These are phyloP conservation scores for Petrocephalus zakoni DNA, from an alignment of 2,113 vertebrate species.

Conservation along the genomic window DNA sequence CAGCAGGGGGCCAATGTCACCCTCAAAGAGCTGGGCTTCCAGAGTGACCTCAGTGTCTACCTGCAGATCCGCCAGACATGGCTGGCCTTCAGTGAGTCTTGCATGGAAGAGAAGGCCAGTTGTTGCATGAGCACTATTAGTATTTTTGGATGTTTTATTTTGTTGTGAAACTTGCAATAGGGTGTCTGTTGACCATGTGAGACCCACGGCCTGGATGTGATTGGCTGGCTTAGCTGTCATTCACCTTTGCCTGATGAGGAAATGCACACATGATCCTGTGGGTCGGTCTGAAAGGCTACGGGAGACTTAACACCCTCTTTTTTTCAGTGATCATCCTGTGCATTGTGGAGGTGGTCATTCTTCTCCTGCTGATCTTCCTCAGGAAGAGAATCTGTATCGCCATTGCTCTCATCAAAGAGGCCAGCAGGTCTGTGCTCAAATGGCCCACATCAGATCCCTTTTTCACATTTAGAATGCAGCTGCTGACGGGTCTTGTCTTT, in stretches of 20 bases:
- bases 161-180: no score
- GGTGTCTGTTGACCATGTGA: neutral
- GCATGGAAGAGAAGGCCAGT: neutral
- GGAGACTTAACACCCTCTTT: neutral
- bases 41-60: slow-evolving; percentile 82
- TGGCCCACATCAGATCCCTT: neutral
- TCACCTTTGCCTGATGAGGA: neutral
- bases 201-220: neutral
- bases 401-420: slow-evolving; percentile 88
- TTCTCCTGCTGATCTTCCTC: slow-evolving; percentile 87
- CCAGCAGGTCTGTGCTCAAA: slow-evolving; percentile 72
- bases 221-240: neutral
- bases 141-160: neutral
- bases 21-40: slow-evolving; percentile 81
- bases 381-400: slow-evolving; percentile 87
- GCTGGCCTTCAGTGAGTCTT: slow-evolving; percentile 81
- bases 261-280: no score
- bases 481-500: neutral
- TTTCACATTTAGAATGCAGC: neutral
- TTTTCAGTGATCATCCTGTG: slow-evolving; percentile 85
- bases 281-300: neutral
- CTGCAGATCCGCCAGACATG: slow-evolving; percentile 88
- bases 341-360: slow-evolving; percentile 75
- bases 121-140: neutral
- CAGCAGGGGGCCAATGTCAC: slow-evolving; percentile 72